These are phyloP conservation scores for Oscheius sp. DNA, from an alignment of 2,888 invertebrate genomes.

Conservation along the genomic window DNA sequence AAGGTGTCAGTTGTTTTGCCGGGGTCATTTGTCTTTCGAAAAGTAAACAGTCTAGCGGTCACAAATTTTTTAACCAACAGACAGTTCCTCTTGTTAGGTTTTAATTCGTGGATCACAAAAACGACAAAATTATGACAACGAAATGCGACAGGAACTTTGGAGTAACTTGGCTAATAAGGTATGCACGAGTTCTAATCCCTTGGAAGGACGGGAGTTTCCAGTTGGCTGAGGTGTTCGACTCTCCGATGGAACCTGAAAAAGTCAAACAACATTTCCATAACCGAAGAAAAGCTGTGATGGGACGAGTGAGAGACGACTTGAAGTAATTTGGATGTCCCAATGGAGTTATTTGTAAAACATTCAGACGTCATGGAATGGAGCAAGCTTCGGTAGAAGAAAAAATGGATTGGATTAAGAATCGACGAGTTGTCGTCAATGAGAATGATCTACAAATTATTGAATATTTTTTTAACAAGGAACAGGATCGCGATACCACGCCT, in stretches of 20 bases:
- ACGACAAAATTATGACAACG: constrained; percentile 34
- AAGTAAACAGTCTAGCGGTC: not conserved
- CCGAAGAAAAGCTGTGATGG: constrained; percentile 43
- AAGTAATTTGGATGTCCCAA: constrained; percentile 30
- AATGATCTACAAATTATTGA: constrained; percentile 44
- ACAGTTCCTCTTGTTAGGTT: not conserved
- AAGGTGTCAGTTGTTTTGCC: constrained; percentile 76
- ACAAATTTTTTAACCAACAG: not conserved
- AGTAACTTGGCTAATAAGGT: constrained; percentile 36
- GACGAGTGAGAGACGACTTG: constrained; percentile 74
- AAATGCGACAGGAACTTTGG: constrained; percentile 36
- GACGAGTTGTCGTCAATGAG: constrained; percentile 39
- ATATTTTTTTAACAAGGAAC: constrained; percentile 48
- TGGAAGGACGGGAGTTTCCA: not conserved
- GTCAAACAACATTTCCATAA: constrained; percentile 52
- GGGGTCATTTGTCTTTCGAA: not conserved
- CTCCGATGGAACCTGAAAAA: constrained; percentile 43
- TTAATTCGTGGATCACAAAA: constrained; percentile 31
- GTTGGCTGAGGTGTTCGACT: constrained; percentile 40
- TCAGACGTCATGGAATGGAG: constrained; percentile 15
- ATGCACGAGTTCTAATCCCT: not conserved
- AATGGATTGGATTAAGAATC: constrained; percentile 38
- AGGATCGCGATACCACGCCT: constrained; percentile 28
- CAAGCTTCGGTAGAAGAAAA: constrained; percentile 42
- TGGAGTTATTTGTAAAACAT: constrained; percentile 3